Conservation (phyloP, 2,888 invertebrate genomes). For the Apotomis capreana region DNA sequence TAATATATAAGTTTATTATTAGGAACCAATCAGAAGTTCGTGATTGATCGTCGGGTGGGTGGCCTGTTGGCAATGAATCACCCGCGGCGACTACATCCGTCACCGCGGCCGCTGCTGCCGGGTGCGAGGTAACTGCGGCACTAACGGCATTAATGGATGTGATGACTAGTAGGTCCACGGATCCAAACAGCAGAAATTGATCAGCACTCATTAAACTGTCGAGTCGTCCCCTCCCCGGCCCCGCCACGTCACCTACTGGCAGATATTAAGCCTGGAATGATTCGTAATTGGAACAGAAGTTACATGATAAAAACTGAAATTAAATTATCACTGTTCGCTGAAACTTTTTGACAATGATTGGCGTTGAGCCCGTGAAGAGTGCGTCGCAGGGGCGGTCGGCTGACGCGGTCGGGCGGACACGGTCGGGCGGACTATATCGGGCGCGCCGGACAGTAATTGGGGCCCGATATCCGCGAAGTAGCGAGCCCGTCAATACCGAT, state of each 20-base stretch:
- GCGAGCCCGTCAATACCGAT: neutral
- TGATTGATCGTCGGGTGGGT: constrained; percentile 8
- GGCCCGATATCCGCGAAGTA: neutral
- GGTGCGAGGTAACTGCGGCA: neutral
- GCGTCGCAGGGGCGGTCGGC: neutral
- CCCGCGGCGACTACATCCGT: neutral
- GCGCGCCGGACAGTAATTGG: neutral
- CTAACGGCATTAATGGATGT: no score
- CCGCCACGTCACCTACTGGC: neutral
- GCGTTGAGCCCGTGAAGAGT: neutral
- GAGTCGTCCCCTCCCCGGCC: neutral
- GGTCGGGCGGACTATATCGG: neutral
- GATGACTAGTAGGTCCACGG: no score
- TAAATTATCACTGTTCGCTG: constrained; percentile 7
- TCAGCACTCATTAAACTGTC: neutral
- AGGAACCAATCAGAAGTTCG: constrained; percentile 21
- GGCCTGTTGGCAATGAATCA: constrained; percentile 9
- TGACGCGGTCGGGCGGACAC: neutral
- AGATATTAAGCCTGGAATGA: constrained; percentile 19
- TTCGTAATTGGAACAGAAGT: constrained; percentile 21
- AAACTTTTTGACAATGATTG: constrained; percentile 24
- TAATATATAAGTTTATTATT: neutral
- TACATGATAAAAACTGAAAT: constrained; percentile 11
- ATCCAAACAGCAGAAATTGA: no score
- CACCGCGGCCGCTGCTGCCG: neutral